Base-by-base conservation (phyloP, 2,888 invertebrate species). In the Trichopoda pennipes region DNA sequence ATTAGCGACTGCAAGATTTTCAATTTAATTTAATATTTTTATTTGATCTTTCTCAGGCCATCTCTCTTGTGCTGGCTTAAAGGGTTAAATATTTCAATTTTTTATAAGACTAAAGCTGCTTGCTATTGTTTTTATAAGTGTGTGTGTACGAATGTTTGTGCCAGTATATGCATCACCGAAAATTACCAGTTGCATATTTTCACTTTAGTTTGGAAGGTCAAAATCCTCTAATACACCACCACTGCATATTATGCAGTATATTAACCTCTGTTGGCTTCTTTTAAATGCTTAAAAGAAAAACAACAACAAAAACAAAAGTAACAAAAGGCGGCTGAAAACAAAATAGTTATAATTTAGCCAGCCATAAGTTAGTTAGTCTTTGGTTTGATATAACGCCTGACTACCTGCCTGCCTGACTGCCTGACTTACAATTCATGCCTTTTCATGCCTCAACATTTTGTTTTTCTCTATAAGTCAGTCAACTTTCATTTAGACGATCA, bases 191-290 rank as follows among this genome's bases (percentile, higher is more conserved):
- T 81, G 84, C 86, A 83, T 84, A 88, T 86, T 88, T 88, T 88
- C 88, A 88, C 88, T 88, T 88, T 85, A 73, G 85, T 80, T 85
- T 75, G 85, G 80, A 81, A 85, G 85, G 85, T 83, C 88, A 88
- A 88, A 88, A 88, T 88, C 88, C 88, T 88, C 85, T 69, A 61
- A 3, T 6, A 2, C 38, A 42, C 60, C 23, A 60, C 38, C 64
- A 66, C 66, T 68, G 81, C 80, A 70, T 69, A 70, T 77, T 77
- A 63, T 80, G 72, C 66, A 76, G 82, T 79, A 23, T 82, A 80
- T 72, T 82, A 82, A 82, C 82, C 81, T 56, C 63, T 47, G n/a
- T 19, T 9, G 35, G 51, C 19, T 19, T 42, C 60, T 17, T 60
- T 49, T 66, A n/a, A 69, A 32, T 42, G 35, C 49, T 47, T 6